Base-by-base conservation (phyloP, 2,113 vertebrate genomes). In the Takifugu bimaculatus region DNA sequence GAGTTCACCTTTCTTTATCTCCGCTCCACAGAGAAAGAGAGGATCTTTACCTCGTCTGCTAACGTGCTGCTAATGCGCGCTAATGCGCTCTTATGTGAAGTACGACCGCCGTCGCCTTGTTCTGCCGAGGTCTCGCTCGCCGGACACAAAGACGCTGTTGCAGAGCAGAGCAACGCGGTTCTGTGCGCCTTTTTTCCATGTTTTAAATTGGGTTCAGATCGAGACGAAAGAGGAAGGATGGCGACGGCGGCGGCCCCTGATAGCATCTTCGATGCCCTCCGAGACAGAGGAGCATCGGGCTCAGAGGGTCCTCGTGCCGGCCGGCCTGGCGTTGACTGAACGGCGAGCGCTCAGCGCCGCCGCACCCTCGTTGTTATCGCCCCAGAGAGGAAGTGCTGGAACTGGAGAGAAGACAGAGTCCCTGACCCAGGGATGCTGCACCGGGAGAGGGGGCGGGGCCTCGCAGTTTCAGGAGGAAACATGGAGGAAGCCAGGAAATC, bases 341-440 rank as follows among this genome's bases (percentile, higher is more conserved):
- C 76, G 65, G 72, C 75, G 77, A 76, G 75, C 73, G 79, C 78
- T 84, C 69, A 63, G 84, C 79, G 68, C 74, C 14, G 79, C 82
- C 72, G 78, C 82, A 81, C 74, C 75, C 81, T 84, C 79, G 87
- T 81, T 86, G 85, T 89, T 87, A 87, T 86, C 76, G 79, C 82
- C 83, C 86, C 87, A 88, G 87, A 88, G 14, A 74, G 70, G 69
- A 20, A 20, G 20, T 20, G 20, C 20, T 20, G 20, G 20, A 20
- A 20, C 20, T 20, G 20, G 20, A 20, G 20, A 20, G 20, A 20
- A 20, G 20, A 20, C 20, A 20, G 20, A 20, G 20, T 20, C 20
- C 20, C 20, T 20, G 20, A 20, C 20, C 20, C 20, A 20, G 20
- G 20, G 20, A 20, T 20, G 20, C 20, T 20, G 20, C 20, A 20